phyloP scores from a whole-genome alignment of 2,797 vertebrate genomes.

The Xiphorhynchus erythropygius region DNA sequence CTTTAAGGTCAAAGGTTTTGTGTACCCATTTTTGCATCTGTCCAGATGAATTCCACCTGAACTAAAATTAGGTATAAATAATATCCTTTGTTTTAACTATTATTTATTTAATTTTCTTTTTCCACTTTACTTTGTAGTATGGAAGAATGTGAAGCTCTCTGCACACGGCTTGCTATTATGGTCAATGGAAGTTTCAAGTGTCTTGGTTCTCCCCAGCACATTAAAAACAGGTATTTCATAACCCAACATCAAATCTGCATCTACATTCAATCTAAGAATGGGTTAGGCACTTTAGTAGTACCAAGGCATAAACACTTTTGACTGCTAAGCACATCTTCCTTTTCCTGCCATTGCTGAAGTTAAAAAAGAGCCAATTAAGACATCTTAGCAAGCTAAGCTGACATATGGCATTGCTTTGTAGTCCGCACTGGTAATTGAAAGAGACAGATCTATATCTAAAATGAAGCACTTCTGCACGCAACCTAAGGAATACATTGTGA shows the following conservation, averaged over 20 bases:
- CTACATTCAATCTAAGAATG: not conserved
- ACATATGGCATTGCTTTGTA: not conserved
- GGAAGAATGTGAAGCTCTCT: conserved; percentile 94
- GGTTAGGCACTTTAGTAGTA: not conserved
- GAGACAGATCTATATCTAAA: not conserved
- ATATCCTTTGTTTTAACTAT: not conserved
- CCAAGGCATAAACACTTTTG: not conserved
- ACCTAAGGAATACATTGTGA: not conserved
- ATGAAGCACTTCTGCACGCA: not conserved
- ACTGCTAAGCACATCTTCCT: not conserved
- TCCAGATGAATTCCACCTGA: not conserved
- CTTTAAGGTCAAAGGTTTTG: not conserved
- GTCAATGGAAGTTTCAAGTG: conserved; percentile 89
- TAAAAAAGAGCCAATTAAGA: not conserved
- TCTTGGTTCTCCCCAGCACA: conserved; percentile 91
- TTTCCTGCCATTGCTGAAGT: not conserved
- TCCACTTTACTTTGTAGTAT: conserved; percentile 75
- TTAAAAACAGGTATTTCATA: conserved; percentile 86
- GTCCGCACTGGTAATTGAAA: not conserved
- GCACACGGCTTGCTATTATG: conserved; percentile 91
- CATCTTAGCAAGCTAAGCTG: not conserved
- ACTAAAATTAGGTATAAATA: not conserved
- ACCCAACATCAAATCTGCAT: not conserved
- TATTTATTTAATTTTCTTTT: not conserved
- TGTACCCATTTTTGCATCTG: not conserved